These are phyloP conservation scores for Drosophila punjabiensis DNA, from an alignment of 1,140 invertebrate genomes.

Conservation along the genomic window DNA sequence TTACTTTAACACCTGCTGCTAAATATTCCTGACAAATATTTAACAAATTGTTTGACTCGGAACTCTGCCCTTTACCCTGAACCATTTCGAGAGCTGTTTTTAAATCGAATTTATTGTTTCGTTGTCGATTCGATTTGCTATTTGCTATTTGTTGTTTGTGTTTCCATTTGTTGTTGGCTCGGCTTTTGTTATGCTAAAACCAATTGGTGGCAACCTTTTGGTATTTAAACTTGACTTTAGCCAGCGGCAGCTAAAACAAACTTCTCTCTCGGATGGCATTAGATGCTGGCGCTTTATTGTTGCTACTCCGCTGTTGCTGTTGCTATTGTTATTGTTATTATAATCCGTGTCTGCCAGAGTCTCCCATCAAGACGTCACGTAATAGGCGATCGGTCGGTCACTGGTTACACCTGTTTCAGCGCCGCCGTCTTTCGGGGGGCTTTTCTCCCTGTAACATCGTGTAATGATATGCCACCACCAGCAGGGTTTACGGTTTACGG, in stretches of 20 bases:
- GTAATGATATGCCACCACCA: slow-evolving; percentile 78
- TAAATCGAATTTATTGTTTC: slow-evolving; percentile 67
- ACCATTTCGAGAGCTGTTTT: slow-evolving; percentile 41
- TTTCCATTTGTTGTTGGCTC: slow-evolving; percentile 40
- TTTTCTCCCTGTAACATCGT: slow-evolving; percentile 44
- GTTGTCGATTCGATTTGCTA: slow-evolving; percentile 10
- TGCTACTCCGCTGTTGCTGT: not conserved
- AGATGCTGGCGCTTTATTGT: slow-evolving; percentile 25
- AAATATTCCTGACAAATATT: slow-evolving; percentile 18
- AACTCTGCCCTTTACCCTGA: slow-evolving; percentile 62
- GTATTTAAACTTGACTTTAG: slow-evolving; percentile 62
- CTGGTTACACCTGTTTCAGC: slow-evolving; percentile 79
- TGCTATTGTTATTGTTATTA: slow-evolving; percentile 54
- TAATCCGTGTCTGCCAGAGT: slow-evolving; percentile 49
- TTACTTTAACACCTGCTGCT: not conserved
- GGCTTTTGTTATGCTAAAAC: slow-evolving; percentile 67
- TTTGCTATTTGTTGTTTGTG: slow-evolving; percentile 1
- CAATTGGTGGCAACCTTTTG: slow-evolving; percentile 60
- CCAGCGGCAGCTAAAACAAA: slow-evolving; percentile 53
- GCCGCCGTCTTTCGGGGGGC: slow-evolving; percentile 22
- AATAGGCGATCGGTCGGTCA: slow-evolving; percentile 62
- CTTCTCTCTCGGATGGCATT: slow-evolving; percentile 42
- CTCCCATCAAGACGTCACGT: slow-evolving; percentile 73
- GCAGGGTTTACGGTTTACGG: slow-evolving; percentile 49
- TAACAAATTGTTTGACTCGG: slow-evolving; percentile 26